phyloP scores from a whole-genome alignment of 2,113 vertebrate species.

The Alosa alosa region DNA sequence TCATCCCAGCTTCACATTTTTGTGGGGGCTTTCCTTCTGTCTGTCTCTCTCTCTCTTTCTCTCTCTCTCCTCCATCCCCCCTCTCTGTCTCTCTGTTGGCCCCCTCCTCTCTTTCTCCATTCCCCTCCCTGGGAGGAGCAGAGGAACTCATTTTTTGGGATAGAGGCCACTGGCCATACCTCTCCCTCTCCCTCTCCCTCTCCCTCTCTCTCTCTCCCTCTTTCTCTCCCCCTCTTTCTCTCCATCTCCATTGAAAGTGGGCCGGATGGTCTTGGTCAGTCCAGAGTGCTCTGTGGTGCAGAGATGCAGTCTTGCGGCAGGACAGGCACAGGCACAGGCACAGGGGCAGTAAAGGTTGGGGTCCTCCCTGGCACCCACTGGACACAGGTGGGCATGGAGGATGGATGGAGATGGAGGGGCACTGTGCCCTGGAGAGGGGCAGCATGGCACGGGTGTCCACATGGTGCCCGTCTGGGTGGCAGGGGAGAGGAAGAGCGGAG shows the following conservation, averaged over 20 bases:
- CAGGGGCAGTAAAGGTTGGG: no score
- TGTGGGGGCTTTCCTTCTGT: constrained; percentile 38
- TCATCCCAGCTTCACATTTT: constrained; percentile 55
- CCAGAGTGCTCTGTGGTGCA: constrained; percentile 17
- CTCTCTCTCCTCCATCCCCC: constrained; percentile 22
- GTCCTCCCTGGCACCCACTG: no score
- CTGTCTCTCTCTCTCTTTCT: constrained; percentile 26
- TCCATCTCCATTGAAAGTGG: constrained; percentile 31
- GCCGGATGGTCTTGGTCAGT: constrained; percentile 44
- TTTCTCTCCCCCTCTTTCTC: neutral
- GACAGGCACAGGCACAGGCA: neutral
- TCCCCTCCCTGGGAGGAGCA: constrained; percentile 10
- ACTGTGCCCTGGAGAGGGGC: neutral
- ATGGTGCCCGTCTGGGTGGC: neutral
- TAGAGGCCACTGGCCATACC: neutral
- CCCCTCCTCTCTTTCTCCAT: neutral
- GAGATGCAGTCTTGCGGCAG: constrained; percentile 17
- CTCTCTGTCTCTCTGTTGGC: constrained; percentile 13
- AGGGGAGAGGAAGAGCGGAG: constrained; percentile 26
- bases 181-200: constrained; percentile 13
- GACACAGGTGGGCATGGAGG: neutral
- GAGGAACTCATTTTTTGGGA: constrained; percentile 18
- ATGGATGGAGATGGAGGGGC: neutral
- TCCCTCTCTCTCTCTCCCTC: constrained; percentile 32
- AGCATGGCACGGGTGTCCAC: neutral